A percentile compares a stretch with the other conserved stretches of the same genome.
Conservation (phyloP, 2,113 vertebrate species). For the Oceanites oceanicus region DNA sequence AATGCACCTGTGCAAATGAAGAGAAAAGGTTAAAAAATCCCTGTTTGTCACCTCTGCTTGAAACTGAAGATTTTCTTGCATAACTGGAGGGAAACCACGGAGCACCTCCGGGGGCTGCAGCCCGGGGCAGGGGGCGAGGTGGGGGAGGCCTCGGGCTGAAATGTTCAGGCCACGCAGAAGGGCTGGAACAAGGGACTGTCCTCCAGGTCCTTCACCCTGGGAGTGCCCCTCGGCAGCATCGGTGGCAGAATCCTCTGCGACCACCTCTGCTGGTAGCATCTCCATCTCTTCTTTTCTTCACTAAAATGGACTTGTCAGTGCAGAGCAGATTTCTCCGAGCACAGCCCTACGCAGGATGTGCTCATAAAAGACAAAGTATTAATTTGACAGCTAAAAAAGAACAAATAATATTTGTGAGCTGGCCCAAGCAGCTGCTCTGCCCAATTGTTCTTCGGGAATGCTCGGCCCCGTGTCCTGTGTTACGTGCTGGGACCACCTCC, state of each 20-base stretch:
- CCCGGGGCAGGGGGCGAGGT: neutral
- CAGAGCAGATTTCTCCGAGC: neutral
- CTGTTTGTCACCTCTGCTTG: neutral
- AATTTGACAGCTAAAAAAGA: neutral
- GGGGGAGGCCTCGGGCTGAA: neutral
- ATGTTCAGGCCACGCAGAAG: neutral
- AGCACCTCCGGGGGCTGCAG: neutral
- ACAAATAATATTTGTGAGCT: neutral
- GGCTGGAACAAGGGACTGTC: neutral
- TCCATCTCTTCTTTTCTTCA: neutral
- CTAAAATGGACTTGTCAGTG: neutral
- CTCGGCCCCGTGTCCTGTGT: neutral
- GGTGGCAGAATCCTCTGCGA: neutral
- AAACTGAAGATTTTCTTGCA: neutral
- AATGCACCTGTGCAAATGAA: neutral
- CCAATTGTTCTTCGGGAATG: neutral
- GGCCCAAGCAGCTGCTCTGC: neutral
- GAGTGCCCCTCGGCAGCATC: rapidly evolving
- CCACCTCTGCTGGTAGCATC: neutral
- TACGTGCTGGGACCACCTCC: neutral
- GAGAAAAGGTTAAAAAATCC: neutral
- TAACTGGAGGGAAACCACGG: neutral
- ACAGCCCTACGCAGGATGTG: neutral
- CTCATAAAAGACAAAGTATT: neutral
- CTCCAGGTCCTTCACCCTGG: neutral